Conservation (phyloP, 64 coral and sea anemone genomes). For the Montipora capricornis region DNA sequence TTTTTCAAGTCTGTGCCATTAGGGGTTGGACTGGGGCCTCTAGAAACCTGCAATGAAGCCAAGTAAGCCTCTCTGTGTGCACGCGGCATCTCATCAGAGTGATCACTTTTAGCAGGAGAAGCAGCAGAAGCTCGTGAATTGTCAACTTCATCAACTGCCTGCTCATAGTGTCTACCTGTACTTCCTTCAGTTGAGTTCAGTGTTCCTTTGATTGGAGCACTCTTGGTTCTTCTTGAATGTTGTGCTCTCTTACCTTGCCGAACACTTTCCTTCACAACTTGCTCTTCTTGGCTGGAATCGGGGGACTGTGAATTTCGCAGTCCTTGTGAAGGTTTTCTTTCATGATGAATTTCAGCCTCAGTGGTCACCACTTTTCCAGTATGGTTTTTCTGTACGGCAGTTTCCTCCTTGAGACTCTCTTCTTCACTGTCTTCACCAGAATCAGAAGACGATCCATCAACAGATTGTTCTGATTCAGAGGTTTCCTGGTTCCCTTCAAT, state of each 20-base stretch:
- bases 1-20: conserved; percentile 7
- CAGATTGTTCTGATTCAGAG: conserved; percentile 8
- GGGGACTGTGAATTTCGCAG: background rate
- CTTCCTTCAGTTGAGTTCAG: conserved; percentile 9
- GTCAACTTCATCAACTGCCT: conserved; percentile 48
- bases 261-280: background rate
- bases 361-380: background rate
- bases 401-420: background rate
- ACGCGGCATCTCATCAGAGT: conserved; percentile 57
- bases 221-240: conserved; percentile 1
- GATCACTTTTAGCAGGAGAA: conserved; percentile 38
- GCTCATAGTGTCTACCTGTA: conserved; percentile 36
- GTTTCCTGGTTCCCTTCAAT: conserved; percentile 74
- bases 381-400: background rate
- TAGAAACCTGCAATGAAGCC: conserved; percentile 77
- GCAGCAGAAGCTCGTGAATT: background rate
- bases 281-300: conserved; percentile 22
- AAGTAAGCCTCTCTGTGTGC: conserved; percentile 92
- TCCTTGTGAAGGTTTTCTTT: background rate
- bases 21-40: conserved; percentile 13
- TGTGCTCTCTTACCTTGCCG: background rate
- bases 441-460: background rate
- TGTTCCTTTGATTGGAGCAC: background rate
- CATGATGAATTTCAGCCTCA: conserved; percentile 36
- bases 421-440: background rate